A percentile compares a stretch with the other conserved stretches of the same genome.
phyloP scores from a whole-genome alignment of 2,888 invertebrate genomes.

The Tiphia femorata region DNA sequence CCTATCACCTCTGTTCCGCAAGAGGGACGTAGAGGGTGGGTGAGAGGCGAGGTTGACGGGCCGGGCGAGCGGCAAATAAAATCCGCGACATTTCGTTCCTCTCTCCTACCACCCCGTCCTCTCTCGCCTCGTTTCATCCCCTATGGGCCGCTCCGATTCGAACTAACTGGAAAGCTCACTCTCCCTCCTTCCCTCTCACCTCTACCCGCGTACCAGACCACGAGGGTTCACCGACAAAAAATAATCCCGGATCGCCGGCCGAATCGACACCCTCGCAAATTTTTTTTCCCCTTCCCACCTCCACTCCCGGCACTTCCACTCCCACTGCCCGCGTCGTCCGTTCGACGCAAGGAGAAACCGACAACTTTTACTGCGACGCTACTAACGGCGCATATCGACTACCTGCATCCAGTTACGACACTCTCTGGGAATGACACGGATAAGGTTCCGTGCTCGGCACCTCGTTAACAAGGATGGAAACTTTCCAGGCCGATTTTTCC shows the following conservation, averaged over 20 bases:
- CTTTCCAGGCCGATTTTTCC: no score
- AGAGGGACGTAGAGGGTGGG: neutral
- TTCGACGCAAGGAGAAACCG: no score
- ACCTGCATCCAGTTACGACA: no score
- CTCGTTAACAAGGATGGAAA: no score
- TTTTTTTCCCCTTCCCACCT: constrained; percentile 15
- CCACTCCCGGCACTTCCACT: no score
- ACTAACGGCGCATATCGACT: no score
- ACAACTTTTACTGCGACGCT: no score
- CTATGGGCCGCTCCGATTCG: constrained; percentile 39
- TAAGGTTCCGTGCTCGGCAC: no score
- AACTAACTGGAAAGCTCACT: constrained; percentile 45
- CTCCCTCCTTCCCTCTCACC: constrained; percentile 5
- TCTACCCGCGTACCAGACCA: constrained; percentile 31
- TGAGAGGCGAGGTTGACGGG: constrained; percentile 9
- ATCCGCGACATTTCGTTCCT: constrained; percentile 29
- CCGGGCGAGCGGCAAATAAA: constrained; percentile 38
- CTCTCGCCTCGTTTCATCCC: constrained; percentile 39
- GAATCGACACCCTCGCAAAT: constrained; percentile 32
- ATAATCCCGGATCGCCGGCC: constrained; percentile 20
- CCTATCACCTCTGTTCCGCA: neutral
- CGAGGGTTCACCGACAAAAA: constrained; percentile 40
- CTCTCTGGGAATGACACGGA: no score
- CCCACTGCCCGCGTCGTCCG: no score
- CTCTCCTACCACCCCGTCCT: no score